These are phyloP conservation scores for Hypena proboscidalis DNA, from an alignment of 2,888 invertebrate species.

Conservation along the genomic window DNA sequence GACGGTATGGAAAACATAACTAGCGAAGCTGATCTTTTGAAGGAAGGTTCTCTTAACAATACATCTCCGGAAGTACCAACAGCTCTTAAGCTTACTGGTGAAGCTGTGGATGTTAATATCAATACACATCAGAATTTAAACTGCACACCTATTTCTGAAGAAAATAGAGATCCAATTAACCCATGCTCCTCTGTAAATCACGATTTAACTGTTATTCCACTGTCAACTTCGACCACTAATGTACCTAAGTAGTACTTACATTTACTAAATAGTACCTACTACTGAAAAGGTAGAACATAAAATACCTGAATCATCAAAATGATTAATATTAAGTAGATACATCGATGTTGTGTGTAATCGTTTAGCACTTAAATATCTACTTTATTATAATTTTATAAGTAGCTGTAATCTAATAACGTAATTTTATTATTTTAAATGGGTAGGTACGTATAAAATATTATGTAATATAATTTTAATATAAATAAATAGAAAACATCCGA, in stretches of 20 bases:
- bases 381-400: too few species aligned
- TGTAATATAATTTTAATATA: too few species aligned
- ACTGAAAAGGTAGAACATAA: constrained; percentile 8
- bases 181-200: constrained; percentile 69
- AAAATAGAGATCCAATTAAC: constrained; percentile 72
- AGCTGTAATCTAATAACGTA: too few species aligned
- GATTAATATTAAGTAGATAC: too few species aligned
- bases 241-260: constrained; percentile 18
- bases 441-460: too few species aligned
- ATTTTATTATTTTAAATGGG: too few species aligned
- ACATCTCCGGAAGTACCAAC: constrained; percentile 49
- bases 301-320: too few species aligned
- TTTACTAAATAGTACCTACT: neutral
- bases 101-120: constrained; percentile 40
- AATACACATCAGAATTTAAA: constrained; percentile 42
- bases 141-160: constrained; percentile 62
- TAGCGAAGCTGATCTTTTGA: constrained; percentile 2
- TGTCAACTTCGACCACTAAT: constrained; percentile 48
- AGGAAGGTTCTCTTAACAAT: constrained; percentile 22
- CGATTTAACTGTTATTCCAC: constrained; percentile 73
- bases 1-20: constrained; percentile 33
- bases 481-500: too few species aligned
- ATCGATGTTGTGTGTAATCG: too few species aligned
- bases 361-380: too few species aligned
- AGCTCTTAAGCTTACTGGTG: constrained; percentile 51